Evolutionary conservation across 2,113 vertebrate genomes (phyloP), one percentile per base, ranked within the genome.

Genomic region (Willisornis vidua): DNA sequence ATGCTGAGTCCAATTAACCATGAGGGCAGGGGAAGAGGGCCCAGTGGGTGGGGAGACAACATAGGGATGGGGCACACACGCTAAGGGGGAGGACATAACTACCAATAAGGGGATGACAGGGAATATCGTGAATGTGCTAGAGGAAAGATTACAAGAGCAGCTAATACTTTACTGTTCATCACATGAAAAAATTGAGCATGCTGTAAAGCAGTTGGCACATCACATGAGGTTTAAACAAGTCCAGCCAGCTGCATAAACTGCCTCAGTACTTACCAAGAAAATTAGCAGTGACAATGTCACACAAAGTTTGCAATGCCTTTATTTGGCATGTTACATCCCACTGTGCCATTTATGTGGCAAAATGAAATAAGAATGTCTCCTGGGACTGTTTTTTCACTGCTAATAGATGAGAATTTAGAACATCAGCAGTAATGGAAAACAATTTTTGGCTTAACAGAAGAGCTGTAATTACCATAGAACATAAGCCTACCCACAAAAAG

Each of bases 381-480:
- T 65, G 70, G 49, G 82, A 85, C 45, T 39, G n/a, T 7, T 51
- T 89, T 83, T 93, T 78, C 70, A 79, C 90, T 76, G 87, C 92
- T 87, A 93, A 79, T 58, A 87, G 87, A 91, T 93, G 78, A 57
- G 15, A 74, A 67, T 19, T 85, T 76, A 23, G 49, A 93, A 75
- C 52, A 71, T 15, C 26, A 87, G 45, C 54, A 87, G 58, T 57
- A 87, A 91, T 23, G 31, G 74, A 93, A 87, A 95, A 82, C 39
- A 87, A 48, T 41, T 76, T 90, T 57, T 78, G 67, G 66, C 48
- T 93, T 75, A 79, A 79, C 19, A 72, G 39, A 31, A 79, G 66
- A 94, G 52, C 71, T 68, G 26, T 55, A 85, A 85, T 91, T 93
- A 79, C 55, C 35, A 48, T 1, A 45, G 52, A 65, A 76, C 72